A percentile compares a stretch with the other conserved stretches of the same genome.
Evolutionary conservation across 2,888 invertebrate species (phyloP).

Genomic region (Phytoseiulus persimilis): DNA sequence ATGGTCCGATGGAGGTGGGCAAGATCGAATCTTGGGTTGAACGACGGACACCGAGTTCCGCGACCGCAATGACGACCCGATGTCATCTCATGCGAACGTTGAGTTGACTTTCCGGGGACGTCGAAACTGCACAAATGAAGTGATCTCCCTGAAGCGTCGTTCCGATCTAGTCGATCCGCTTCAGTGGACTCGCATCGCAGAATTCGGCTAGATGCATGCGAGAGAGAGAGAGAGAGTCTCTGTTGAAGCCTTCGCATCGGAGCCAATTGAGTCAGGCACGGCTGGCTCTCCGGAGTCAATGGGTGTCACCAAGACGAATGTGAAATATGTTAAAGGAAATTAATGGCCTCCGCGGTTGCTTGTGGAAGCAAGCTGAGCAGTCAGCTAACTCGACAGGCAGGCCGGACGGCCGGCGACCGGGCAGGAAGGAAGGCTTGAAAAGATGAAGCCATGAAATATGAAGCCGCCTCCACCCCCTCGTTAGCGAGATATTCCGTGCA

Average conservation of each 20-base stretch:
- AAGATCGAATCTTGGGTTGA: too few relatives aligned
- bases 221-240: neutral
- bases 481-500: neutral
- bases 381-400: neutral
- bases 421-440: neutral
- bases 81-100: too few relatives aligned
- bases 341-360: neutral
- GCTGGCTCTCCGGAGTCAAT: neutral
- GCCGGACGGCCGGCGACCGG: neutral
- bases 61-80: too few relatives aligned
- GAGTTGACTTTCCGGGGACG: too few relatives aligned
- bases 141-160: too few relatives aligned
- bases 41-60: too few relatives aligned
- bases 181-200: too few relatives aligned
- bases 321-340: neutral
- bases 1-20: too few relatives aligned
- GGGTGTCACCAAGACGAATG: slow-evolving; percentile 5
- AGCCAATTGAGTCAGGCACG: neutral
- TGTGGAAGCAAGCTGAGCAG: neutral
- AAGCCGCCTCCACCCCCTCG: neutral
- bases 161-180: too few relatives aligned
- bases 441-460: neutral
- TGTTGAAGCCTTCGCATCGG: neutral
- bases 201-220: neutral
- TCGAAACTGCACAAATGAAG: too few relatives aligned